Evolutionary conservation across 2,888 invertebrate genomes (phyloP).

Genomic region (Latrodectus elegans): DNA sequence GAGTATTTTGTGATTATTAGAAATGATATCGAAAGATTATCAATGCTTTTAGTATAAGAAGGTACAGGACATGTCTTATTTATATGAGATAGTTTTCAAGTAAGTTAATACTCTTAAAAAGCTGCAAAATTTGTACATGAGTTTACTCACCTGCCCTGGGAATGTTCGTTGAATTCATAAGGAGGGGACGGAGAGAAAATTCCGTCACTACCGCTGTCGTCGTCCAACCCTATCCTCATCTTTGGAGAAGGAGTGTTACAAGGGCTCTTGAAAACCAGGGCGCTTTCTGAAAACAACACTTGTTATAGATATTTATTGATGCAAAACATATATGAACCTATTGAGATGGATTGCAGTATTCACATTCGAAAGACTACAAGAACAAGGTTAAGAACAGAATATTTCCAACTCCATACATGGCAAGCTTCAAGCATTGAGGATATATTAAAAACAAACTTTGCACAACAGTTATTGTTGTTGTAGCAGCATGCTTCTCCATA

Average conservation of each 20-base stretch:
- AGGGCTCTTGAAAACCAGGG: conserved; percentile 92
- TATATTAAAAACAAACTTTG: background rate
- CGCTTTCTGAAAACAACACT: conserved; percentile 77
- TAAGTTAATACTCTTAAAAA: too few relatives aligned
- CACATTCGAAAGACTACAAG: too few relatives aligned
- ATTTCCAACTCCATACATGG: too few relatives aligned
- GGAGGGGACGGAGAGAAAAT: conserved; percentile 74
- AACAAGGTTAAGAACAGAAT: too few relatives aligned
- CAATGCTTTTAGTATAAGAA: too few relatives aligned
- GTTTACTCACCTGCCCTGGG: conserved; percentile 64
- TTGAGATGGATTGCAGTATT: background rate
- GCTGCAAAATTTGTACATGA: background rate
- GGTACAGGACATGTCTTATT: too few relatives aligned
- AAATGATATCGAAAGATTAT: too few relatives aligned
- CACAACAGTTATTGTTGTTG: too few relatives aligned
- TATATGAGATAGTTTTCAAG: too few relatives aligned
- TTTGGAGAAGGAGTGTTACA: conserved; percentile 90
- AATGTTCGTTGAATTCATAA: conserved; percentile 69
- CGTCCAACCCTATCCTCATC: conserved; percentile 85
- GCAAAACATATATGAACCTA: background rate
- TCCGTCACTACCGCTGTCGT: conserved; percentile 84
- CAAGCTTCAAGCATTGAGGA: background rate
- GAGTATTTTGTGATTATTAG: too few relatives aligned
- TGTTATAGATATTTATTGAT: background rate
- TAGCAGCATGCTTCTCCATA: too few relatives aligned